phyloP scores from a whole-genome alignment of 2,888 invertebrate species.

The Hylaea fasciaria region DNA sequence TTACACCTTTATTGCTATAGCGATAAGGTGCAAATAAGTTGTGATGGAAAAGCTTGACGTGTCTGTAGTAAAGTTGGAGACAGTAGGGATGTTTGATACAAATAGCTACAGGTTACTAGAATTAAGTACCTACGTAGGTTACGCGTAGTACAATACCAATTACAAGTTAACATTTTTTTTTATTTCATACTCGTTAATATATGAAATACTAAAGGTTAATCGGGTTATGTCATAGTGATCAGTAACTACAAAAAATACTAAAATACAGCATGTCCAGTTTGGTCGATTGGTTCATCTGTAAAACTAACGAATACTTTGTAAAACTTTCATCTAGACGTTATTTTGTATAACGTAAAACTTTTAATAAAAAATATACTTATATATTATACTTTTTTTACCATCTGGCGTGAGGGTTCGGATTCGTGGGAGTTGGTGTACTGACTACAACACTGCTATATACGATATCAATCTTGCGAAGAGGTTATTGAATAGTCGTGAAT shows the following conservation, averaged over 20 bases:
- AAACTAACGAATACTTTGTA: too few species aligned
- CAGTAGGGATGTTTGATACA: not conserved
- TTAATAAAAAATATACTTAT: too few species aligned
- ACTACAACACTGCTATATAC: slow-evolving; percentile 2
- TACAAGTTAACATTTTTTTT: not conserved
- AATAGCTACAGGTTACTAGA: not conserved
- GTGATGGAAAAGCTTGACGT: not conserved
- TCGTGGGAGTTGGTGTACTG: slow-evolving; percentile 21
- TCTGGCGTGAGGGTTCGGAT: not conserved
- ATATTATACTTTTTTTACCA: too few species aligned
- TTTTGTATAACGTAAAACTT: too few species aligned
- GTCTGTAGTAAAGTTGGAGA: not conserved
- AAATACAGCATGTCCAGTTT: too few species aligned
- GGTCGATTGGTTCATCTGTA: too few species aligned
- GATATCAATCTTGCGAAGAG: slow-evolving; percentile 73
- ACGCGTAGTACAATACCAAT: not conserved
- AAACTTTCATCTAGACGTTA: too few species aligned
- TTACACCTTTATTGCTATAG: slow-evolving; percentile 9
- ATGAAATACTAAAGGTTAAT: too few species aligned
- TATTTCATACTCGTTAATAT: too few species aligned
- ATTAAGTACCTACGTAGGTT: not conserved
- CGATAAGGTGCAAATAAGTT: slow-evolving; percentile 24
- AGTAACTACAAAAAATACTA: too few species aligned
- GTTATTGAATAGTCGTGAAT: slow-evolving; percentile 79
- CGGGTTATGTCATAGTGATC: too few species aligned